Evolutionary conservation across 2,797 vertebrate species (phyloP), one percentile per base, ranked within the genome.

Genomic region (Gallinago stenura): DNA sequence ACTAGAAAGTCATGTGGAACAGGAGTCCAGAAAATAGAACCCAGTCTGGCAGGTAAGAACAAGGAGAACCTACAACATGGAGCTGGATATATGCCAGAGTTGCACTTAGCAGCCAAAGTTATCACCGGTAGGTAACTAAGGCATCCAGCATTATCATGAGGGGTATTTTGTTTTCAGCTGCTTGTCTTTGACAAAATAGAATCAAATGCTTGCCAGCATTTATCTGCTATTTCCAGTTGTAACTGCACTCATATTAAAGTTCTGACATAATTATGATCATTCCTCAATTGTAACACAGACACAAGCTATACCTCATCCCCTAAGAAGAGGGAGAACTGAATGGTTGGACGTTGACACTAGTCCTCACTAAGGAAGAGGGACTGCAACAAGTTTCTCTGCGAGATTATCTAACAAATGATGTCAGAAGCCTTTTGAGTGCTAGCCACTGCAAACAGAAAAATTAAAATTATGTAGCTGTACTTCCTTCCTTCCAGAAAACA

Each of bases 291-390:
- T 71, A 6, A 26, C 17, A 48, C 0, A 3, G 33, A 71, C 78
- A 53, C 37, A 70, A 91, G 20, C 43, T 51, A 17, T 2, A n/a
- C 16, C 26, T 39, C 65, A 48, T 6, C 12, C 77, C 28, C 58
- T 22, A 11, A 7, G 30, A 71, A 33, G 35, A 24, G 19, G 22
- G 7, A 78, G 65, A 84, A 92, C 78, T 0, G 17, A 31, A 37
- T 1, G 2, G 5, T 0, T 30, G 28, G 45, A 71, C 39, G 65
- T 46, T 20, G 10, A 31, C 28, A 26, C 0, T 21, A 39, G 35
- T 53, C 12, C 33, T 77, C 35, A 51, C 46, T 35, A 45, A 56
- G 25, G n/a, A 35, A 60, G 45, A 79, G 19, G 39, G 51, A 70
- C 8, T 28, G 51, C 12, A 16, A 5, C 17, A n/a, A 50, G 51